Evolutionary conservation across 2,888 invertebrate species (phyloP).

Genomic region (Chaetogeoica ovagalla): DNA sequence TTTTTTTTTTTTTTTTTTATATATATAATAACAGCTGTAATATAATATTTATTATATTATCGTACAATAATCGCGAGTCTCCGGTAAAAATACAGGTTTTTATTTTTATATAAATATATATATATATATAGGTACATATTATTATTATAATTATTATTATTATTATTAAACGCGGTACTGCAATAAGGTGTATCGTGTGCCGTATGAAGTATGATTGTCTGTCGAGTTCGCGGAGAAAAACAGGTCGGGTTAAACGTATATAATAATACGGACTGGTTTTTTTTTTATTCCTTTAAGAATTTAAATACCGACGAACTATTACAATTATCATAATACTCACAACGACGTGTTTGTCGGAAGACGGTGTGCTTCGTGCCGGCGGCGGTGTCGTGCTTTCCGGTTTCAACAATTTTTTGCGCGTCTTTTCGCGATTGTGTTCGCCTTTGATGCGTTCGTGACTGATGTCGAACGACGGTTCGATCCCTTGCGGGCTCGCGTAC

Average conservation of each 20-base stretch:
- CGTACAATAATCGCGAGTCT: slow-evolving; percentile 13
- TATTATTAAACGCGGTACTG: background rate
- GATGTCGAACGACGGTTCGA: slow-evolving; percentile 63
- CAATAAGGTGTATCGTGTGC: slow-evolving; percentile 1
- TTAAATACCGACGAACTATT: too few relatives aligned
- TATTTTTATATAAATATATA: too few relatives aligned
- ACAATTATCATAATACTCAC: slow-evolving; percentile 5
- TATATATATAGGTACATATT: too few relatives aligned
- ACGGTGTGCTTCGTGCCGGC: background rate
- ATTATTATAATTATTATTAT: too few relatives aligned
- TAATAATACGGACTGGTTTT: background rate
- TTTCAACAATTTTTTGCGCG: slow-evolving; percentile 3
- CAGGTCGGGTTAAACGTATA: slow-evolving; percentile 14
- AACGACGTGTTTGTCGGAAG: slow-evolving; percentile 38
- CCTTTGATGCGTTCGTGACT: slow-evolving; percentile 64
- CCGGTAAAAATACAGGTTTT: background rate
- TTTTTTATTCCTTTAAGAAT: too few relatives aligned
- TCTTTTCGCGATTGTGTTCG: slow-evolving; percentile 39
- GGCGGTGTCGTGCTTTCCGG: slow-evolving; percentile 3
- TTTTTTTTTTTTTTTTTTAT: too few relatives aligned
- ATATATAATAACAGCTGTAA: too few relatives aligned
- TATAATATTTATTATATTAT: background rate
- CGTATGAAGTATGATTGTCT: background rate
- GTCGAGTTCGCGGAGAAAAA: background rate
- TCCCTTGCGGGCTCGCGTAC: slow-evolving; percentile 40